These are phyloP conservation scores for Hafferia zeledoni DNA, from an alignment of 2,797 vertebrate species.

Conservation along the genomic window DNA sequence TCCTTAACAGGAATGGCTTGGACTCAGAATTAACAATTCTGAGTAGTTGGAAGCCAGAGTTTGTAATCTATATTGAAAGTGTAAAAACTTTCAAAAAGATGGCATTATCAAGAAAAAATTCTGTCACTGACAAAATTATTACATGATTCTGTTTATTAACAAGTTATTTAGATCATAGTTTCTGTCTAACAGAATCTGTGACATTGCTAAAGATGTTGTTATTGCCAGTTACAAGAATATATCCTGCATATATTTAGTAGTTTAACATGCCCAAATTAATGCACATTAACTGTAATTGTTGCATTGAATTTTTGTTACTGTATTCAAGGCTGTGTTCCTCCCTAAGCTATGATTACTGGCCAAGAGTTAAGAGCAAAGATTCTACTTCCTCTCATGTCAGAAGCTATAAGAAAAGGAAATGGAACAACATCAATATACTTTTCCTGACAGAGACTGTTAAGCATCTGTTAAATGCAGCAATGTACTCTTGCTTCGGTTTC, in stretches of 20 bases:
- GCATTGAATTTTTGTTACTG: background rate
- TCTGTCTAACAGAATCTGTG: background rate
- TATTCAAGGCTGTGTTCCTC: background rate
- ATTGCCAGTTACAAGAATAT: background rate
- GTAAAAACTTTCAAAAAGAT: background rate
- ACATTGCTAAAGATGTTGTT: background rate
- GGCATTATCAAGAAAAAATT: background rate
- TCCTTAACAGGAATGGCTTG: background rate
- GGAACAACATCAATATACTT: background rate
- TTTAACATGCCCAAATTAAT: background rate
- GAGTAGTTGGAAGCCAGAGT: background rate
- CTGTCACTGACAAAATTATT: background rate
- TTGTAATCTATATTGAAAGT: background rate
- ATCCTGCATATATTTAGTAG: background rate
- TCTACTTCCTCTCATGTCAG: slow-evolving; percentile 8
- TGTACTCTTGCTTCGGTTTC: background rate
- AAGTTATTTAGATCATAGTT: background rate
- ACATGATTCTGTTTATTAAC: background rate
- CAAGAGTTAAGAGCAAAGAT: slow-evolving; percentile 28
- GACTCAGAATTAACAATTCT: background rate
- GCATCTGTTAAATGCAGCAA: background rate
- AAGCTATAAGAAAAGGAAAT: slow-evolving; percentile 44
- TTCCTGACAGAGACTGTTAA: background rate
- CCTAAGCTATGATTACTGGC: background rate
- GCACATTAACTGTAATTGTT: background rate